These are phyloP conservation scores for Agrotis puta DNA, from an alignment of 2,888 invertebrate species.

Conservation along the genomic window DNA sequence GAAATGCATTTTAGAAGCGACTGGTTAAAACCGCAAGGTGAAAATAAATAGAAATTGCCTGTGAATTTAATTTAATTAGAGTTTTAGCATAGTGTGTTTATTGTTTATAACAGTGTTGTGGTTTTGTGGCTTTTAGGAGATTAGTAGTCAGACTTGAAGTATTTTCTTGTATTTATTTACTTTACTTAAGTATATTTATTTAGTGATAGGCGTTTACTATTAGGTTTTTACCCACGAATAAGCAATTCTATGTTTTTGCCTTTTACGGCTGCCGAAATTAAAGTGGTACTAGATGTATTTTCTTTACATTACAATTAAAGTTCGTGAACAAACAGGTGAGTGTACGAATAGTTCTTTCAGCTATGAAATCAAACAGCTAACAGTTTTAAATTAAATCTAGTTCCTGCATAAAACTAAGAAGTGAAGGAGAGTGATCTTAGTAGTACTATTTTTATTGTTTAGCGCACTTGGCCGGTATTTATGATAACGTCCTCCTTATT, in stretches of 20 bases:
- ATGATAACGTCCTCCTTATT: neutral
- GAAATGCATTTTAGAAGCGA: constrained; percentile 3
- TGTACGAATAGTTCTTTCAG: neutral
- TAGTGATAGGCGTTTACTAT: no score
- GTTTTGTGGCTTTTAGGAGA: neutral
- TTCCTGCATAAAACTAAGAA: neutral
- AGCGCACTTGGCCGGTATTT: neutral
- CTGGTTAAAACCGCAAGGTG: neutral
- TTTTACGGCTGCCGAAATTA: neutral
- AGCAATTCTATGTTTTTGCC: neutral
- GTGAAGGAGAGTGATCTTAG: neutral
- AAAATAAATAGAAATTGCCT: neutral
- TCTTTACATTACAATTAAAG: neutral
- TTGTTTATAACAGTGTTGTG: neutral
- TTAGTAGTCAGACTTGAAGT: neutral
- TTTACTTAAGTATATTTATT: no score
- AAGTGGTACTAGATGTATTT: neutral
- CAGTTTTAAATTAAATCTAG: neutral
- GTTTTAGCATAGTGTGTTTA: no score
- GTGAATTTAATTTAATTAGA: neutral
- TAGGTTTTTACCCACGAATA: no score
- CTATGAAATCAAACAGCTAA: no score
- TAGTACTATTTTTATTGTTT: constrained; percentile 1
- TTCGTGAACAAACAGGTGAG: constrained; percentile 15
- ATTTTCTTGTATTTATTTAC: neutral